Base-by-base conservation (phyloP, 1,140 invertebrate genomes). In the Drosophila funebris region DNA sequence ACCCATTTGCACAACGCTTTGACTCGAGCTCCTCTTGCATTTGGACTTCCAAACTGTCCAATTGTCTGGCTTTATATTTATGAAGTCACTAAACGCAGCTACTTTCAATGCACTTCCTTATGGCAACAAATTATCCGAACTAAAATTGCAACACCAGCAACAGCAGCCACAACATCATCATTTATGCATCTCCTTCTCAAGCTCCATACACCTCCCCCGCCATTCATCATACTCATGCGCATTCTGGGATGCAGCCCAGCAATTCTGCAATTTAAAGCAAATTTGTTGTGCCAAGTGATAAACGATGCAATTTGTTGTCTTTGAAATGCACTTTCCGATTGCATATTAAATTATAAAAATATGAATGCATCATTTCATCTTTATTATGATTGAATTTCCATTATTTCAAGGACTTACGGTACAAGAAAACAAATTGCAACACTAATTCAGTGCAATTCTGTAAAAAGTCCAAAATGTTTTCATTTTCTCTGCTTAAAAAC, bases 211-310 rank as follows among this genome's bases (percentile, higher is more conserved):
- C 11, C 14, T 24, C 11, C 33, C 36, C 33, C 8, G 7, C 8
- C 8, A 50, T 33, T 24, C 8, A 11, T 44, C 7, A 20, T 11
- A 33, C 31, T 33, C 24, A 16, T 8, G 8, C n/a, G n/a, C 14
- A 31, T 11, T 14, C 14, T 11, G 22, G 37, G 44, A 41, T 22
- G 29, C 36, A 24, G 24, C n/a, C 20, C 14, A 33, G 29, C 54
- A 73, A 58, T 73, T 79, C 54, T 72, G 43, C 39, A 62, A 78
- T 81, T 69, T 73, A 75, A 67, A 41, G 36, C 50, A 71, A 81
- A 87, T 70, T 87, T 75, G 63, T 50, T 50, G 37, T 41, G 43
- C 27, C 24, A 60, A 71, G 50, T 85, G 82, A 78, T 77, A 78
- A 85, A 75, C 63, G 66, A 78, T 36, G 64, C 73, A 27, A 57